Evolutionary conservation across 2,797 vertebrate species (phyloP).

Genomic region (Lepilemur ruficaudatus): DNA sequence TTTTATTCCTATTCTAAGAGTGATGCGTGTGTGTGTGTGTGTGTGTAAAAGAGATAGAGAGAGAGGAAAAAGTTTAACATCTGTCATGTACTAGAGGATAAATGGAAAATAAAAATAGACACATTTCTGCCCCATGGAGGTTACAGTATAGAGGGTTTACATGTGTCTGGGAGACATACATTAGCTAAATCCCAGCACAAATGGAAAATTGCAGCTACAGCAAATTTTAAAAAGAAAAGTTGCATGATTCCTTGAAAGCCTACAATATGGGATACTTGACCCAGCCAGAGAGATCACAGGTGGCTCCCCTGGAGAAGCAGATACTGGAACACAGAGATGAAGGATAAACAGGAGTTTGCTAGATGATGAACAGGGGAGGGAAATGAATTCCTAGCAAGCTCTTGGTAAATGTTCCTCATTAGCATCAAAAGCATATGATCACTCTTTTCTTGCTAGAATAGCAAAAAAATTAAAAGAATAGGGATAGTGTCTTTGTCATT

Average conservation of each 20-base stretch:
- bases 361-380: not conserved
- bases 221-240: not conserved
- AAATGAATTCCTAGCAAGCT: not conserved
- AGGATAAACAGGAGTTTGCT: not conserved
- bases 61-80: not conserved
- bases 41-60: too few relatives aligned
- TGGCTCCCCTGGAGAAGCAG: not conserved
- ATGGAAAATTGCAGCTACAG: not conserved
- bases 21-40: not conserved
- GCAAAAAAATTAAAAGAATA: not conserved
- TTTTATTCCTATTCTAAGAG: not conserved
- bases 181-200: not conserved
- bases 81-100: not conserved
- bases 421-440: not conserved
- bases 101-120: not conserved
- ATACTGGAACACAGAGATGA: not conserved
- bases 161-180: not conserved
- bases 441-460: not conserved
- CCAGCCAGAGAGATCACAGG: not conserved
- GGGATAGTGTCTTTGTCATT: conserved; percentile 6
- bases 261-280: not conserved
- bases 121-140: not conserved
- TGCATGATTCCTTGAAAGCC: not conserved
- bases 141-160: not conserved
- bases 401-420: not conserved